These are phyloP conservation scores for Noctua fimbriata DNA, from an alignment of 2,888 invertebrate genomes.

Conservation along the genomic window DNA sequence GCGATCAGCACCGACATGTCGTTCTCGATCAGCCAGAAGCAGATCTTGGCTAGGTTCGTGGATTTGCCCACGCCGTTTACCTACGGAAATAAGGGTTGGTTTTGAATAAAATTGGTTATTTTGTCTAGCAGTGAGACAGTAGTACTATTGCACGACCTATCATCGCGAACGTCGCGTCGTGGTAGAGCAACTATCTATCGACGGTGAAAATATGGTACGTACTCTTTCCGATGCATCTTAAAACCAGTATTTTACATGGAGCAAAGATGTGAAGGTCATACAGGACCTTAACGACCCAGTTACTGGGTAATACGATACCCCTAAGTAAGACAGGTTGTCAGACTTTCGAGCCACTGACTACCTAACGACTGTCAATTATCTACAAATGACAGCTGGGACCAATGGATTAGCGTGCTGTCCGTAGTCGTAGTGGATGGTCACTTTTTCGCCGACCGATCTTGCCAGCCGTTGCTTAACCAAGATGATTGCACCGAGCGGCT, in stretches of 20 bases:
- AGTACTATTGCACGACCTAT: no score
- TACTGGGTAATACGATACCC: neutral
- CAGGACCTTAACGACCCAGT: neutral
- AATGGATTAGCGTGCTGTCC: neutral
- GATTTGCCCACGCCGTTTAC: constrained; percentile 99
- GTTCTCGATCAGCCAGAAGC: constrained; percentile 99
- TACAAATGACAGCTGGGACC: neutral
- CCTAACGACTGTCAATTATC: neutral
- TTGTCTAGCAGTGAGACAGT: neutral
- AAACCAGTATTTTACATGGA: no score
- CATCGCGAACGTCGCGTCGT: no score
- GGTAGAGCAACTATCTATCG: no score
- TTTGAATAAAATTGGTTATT: neutral
- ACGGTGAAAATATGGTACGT: neutral
- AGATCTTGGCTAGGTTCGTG: constrained; percentile 99
- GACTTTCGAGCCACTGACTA: neutral
- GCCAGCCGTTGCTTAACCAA: neutral
- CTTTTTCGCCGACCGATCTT: neutral
- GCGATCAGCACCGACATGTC: constrained; percentile 98
- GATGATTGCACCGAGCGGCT: neutral
- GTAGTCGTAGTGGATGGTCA: neutral
- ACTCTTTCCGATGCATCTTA: no score
- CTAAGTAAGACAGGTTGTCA: neutral
- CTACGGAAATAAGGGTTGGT: constrained; percentile 61
- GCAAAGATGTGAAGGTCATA: no score